phyloP scores from a whole-genome alignment of 2,888 invertebrate genomes.

The Drosophila dives region DNA sequence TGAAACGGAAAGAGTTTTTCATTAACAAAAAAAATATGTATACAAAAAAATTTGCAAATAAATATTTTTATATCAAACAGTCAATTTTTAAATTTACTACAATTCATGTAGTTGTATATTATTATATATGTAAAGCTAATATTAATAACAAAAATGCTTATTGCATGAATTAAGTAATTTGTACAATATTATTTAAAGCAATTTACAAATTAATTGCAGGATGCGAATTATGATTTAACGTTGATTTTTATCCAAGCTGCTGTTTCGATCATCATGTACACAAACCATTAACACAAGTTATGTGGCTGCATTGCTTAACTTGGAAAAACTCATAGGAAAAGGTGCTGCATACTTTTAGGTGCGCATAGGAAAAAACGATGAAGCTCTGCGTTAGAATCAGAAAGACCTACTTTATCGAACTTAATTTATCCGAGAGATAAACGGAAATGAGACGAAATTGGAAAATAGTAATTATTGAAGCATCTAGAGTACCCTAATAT shows the following conservation, averaged over 20 bases:
- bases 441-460: neutral
- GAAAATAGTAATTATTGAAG: neutral
- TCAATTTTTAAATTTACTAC: neutral
- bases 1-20: slow-evolving; percentile 54
- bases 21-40: slow-evolving; percentile 35
- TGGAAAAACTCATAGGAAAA: fast-evolving
- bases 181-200: neutral
- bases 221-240: neutral
- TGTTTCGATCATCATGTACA: neutral
- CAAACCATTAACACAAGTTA: neutral
- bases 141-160: neutral
- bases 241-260: neutral
- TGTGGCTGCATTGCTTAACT: too few species aligned
- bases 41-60: neutral
- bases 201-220: neutral
- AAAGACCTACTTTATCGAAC: neutral
- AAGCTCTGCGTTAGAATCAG: neutral
- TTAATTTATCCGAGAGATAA: neutral
- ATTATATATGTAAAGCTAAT: neutral
- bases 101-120: neutral
- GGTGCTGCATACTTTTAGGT: neutral
- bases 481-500: neutral
- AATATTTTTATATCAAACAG: neutral
- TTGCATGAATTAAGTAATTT: neutral
- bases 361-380: neutral